These are phyloP conservation scores for Apogon hyalosoma DNA, from an alignment of 2,797 vertebrate species.

Conservation along the genomic window DNA sequence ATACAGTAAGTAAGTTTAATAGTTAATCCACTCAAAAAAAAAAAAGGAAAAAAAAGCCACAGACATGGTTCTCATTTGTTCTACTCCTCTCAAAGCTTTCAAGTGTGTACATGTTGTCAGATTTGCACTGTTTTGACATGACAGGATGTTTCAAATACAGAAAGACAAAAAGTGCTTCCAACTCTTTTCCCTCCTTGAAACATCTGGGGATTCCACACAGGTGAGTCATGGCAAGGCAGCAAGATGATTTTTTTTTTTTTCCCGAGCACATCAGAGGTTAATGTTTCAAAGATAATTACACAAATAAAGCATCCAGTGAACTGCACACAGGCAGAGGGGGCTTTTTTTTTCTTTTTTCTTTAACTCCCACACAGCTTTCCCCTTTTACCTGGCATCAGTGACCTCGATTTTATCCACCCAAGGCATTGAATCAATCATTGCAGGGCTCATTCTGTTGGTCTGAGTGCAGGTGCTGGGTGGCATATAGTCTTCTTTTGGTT, in stretches of 20 bases:
- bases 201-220: constrained; percentile 42
- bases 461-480: constrained; percentile 13
- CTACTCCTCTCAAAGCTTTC: constrained; percentile 10
- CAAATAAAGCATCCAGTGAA: constrained; percentile 74
- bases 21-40: background rate
- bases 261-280: constrained; percentile 42
- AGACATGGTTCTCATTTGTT: constrained; percentile 11
- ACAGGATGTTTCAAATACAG: constrained; percentile 1
- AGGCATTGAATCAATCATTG: constrained; percentile 25
- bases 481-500: background rate
- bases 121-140: constrained; percentile 33
- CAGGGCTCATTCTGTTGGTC: constrained; percentile 13
- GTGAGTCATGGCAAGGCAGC: constrained; percentile 34
- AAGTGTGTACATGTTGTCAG: constrained; percentile 12
- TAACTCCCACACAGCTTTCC: constrained; percentile 26
- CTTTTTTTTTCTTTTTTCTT: constrained; percentile 1
- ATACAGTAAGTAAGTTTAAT: background rate
- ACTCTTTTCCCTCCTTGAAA: constrained; percentile 27
- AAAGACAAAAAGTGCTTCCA: background rate
- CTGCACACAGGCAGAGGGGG: constrained; percentile 52
- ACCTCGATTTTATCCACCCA: constrained; percentile 26
- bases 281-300: constrained; percentile 50
- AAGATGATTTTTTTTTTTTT: background rate
- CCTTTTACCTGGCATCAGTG: background rate
- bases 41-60: background rate